A percentile compares a stretch with the other conserved stretches of the same genome.
Conservation (phyloP, 2,113 vertebrate species). For the Solea senegalensis region DNA sequence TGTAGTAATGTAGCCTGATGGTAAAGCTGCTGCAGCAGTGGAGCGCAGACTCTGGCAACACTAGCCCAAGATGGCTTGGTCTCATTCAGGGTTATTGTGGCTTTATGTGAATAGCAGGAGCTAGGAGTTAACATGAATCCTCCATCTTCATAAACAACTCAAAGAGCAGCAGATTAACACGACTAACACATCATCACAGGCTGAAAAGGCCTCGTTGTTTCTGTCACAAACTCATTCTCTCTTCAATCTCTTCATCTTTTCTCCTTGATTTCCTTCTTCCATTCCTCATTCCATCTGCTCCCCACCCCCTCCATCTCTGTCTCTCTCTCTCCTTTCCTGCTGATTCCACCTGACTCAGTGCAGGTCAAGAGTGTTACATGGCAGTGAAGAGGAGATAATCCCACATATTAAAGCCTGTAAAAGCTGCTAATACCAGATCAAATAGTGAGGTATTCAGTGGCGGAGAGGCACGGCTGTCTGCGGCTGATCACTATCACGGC, state of each 20-base stretch:
- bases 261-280: conserved; percentile 20
- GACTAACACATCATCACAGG: no score
- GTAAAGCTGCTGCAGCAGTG: no score
- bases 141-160: no score
- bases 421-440: conserved; percentile 71
- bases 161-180: no score
- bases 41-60: no score
- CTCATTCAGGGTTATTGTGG: no score
- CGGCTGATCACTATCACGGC: conserved; percentile 45
- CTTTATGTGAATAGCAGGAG: no score
- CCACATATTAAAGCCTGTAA: conserved; percentile 72
- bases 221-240: background rate
- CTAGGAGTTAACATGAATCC: no score
- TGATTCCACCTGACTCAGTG: conserved; percentile 40
- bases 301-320: background rate
- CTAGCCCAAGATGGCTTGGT: no score
- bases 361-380: conserved; percentile 68
- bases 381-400: conserved; percentile 72
- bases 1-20: no score
- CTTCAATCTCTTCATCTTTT: conserved; percentile 3
- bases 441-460: conserved; percentile 66
- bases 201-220: background rate
- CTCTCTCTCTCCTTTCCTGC: conserved; percentile 18
- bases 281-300: background rate
- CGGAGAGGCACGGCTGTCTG: conserved; percentile 34